Conservation (phyloP, 2,797 vertebrate genomes). For the Ataeniobius toweri region DNA sequence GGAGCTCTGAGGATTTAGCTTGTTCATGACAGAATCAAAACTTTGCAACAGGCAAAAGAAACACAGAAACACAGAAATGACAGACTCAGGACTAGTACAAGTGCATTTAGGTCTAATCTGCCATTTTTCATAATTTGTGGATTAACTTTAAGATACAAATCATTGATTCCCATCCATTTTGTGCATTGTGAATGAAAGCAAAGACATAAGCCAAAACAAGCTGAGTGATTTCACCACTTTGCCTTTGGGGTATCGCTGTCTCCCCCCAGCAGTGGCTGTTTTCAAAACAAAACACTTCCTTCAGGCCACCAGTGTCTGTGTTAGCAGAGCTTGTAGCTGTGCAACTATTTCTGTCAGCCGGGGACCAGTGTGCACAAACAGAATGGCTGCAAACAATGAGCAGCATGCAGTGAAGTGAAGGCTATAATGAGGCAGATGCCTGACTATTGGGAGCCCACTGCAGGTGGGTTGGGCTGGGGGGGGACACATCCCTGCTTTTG, state of each 20-base stretch:
- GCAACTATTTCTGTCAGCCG: conserved; percentile 53
- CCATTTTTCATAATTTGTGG: background rate
- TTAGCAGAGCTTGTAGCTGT: conserved; percentile 39
- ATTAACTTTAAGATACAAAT: background rate
- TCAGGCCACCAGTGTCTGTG: conserved; percentile 40
- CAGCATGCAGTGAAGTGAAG: conserved; percentile 80
- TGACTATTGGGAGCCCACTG: conserved; percentile 75
- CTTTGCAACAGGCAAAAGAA: background rate
- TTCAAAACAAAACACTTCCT: conserved; percentile 65
- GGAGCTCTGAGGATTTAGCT: background rate
- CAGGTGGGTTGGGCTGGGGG: conserved; percentile 39
- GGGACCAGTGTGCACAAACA: conserved; percentile 63
- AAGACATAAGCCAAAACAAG: background rate
- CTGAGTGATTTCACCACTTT: conserved; percentile 5
- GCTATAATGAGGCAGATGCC: conserved; percentile 87
- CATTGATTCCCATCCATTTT: background rate
- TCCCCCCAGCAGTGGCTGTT: conserved; percentile 19
- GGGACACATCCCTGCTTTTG: conserved; percentile 64
- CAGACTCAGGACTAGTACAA: background rate
- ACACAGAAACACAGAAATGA: background rate
- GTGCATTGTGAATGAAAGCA: background rate
- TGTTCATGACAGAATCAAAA: background rate
- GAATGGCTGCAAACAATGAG: conserved; percentile 71
- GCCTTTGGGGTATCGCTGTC: conserved; percentile 18
- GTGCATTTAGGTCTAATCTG: background rate